Evolutionary conservation across 2,888 invertebrate species (phyloP), one percentile per base, ranked within the genome.

Genomic region (Hemistola chrysoprasaria): DNA sequence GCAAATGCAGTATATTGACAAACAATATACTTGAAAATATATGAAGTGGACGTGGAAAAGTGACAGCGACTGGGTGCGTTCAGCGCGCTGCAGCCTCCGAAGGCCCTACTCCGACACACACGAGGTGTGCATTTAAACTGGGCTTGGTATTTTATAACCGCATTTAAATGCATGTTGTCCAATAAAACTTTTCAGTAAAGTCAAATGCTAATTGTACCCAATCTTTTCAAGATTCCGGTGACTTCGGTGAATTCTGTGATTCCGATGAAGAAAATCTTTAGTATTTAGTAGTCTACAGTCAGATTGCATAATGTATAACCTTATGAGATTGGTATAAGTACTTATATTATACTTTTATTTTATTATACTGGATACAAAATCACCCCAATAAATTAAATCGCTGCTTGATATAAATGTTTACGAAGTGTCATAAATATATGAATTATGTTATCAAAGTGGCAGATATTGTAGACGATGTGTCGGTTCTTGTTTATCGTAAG

Each of bases 21-120:
- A 77, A 81, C 77, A 79, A 78, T 82, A 78, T 79, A 79, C 69
- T 71, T 65, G 71, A 66, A 69, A 79, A 78, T 75, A 66, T 77
- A 80, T 72, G 74, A 71, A 75, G 75, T 79, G 71, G 78, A 71
- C 65, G 62, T 62, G 69, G 78, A 71, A 78, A 75, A 75, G 64
- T 75, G 75, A 71, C 75, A 65, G 71, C 64, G 53, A 47, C 57
- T 72, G 60, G 63, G 65, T 66, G 69, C 56, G 62, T 40, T 48
- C 59, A n/a, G n/a, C n/a, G n/a, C 53, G 48, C 53, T 56, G 46
- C 20, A 27, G 32, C 23, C 31, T 29, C 30, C 21, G 40, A 32
- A 36, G 28, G 32, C 46, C 44, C 40, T 35, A 40, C 45, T 37
- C 28, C 36, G 35, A 46, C 44, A 37, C 33, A 40, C 45, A 40